Evolutionary conservation across 2,797 vertebrate species (phyloP), one percentile per base, ranked within the genome.

Genomic region (Anas acuta): DNA sequence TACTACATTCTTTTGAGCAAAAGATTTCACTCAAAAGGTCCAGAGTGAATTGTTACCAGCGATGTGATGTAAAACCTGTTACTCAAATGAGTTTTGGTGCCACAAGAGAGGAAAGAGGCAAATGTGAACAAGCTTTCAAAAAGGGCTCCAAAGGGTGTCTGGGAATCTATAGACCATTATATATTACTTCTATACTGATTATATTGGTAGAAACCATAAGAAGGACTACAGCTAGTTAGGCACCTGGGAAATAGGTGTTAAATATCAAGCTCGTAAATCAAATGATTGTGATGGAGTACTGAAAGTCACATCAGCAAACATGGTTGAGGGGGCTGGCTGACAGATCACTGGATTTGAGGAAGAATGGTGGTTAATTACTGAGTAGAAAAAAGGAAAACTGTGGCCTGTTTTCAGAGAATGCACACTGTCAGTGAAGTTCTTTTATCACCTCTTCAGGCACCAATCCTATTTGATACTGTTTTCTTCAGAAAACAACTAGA

Each of bases 351-450:
- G 17, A 43, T 78, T 80, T 90, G 8, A 43, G 75, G 32, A 41
- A 58, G 71, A 83, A 39, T 21, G 1, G 5, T 77, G 16, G 74
- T 67, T 62, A 75, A 13, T 64, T 71, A 18, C 15, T 0, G 2
- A 67, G 1, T 30, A 35, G 86, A 82, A 61, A 28, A 28, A 75
- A 69, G 11, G 28, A 79, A 88, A 60, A 5, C 3, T 19, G 7
- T 47, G 7, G 4, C 32, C 64, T 47, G 2, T 43, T 86, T 84
- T 70, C 30, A 60, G 4, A 26, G 10, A 60, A 64, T 32, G 5
- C 51, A 26, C 4, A 2, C 3, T 62, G 13, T 39, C 20, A n/a
- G 9, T 56, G 9, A 3, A 1, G 0, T 56, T 86, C 26, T 30
- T 77, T 47, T 43, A 12, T 33, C 58, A 5, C 16, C 7, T 77